Evolutionary conservation across 2,113 vertebrate genomes (phyloP).

Genomic region (Theristicus caerulescens): DNA sequence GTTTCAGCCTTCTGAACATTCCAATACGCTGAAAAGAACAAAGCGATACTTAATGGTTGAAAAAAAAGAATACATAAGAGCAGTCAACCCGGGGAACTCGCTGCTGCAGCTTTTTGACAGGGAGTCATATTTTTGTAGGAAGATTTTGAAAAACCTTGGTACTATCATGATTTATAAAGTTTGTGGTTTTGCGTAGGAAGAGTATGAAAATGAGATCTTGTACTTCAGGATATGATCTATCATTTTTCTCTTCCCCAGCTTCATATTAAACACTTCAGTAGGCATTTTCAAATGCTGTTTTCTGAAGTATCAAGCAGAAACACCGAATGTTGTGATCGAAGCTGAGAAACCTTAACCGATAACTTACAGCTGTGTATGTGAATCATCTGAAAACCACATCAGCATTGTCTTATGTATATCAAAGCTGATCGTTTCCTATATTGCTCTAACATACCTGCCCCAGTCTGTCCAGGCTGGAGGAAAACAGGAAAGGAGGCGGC

Average conservation of each 20-base stretch:
- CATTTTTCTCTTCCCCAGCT: not conserved
- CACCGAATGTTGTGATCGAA: not conserved
- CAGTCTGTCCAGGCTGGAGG: not conserved
- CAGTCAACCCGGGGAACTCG: not conserved
- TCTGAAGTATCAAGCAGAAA: not conserved
- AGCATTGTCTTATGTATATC: not conserved
- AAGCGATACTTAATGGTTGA: not conserved
- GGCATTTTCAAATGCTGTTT: conserved; percentile 6
- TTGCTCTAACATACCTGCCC: not conserved
- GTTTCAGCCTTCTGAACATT: not conserved
- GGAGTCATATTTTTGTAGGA: not conserved
- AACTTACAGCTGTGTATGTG: not conserved
- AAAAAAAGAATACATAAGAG: not conserved
- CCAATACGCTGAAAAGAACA: not conserved
- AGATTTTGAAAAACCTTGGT: not conserved
- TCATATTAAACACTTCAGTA: not conserved
- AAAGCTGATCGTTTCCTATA: not conserved
- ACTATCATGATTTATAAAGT: not conserved
- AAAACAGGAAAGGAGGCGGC: conserved; percentile 21
- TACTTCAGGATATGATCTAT: not conserved
- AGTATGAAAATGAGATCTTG: conserved; percentile 17
- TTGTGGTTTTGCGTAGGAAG: not conserved
- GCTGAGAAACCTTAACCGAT: not conserved
- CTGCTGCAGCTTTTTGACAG: not conserved
- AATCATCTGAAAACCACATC: not conserved